Percentiles rank a stretch among this genome's conserved stretches.
These are phyloP conservation scores for Calliopum simillimum DNA, from an alignment of 2,888 invertebrate genomes.

Conservation along the genomic window DNA sequence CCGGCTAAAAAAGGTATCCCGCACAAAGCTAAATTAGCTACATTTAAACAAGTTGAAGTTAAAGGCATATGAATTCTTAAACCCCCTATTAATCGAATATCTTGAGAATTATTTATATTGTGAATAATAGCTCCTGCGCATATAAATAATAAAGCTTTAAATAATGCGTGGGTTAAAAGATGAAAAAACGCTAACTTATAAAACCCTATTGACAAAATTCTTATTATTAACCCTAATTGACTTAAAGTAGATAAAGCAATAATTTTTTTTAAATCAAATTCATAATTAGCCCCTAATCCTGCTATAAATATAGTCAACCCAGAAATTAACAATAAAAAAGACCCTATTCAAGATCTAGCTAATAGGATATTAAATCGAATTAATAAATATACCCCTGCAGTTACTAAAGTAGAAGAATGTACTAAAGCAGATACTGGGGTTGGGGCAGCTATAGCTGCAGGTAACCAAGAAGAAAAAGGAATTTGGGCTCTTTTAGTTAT, in stretches of 20 bases:
- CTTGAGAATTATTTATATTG: constrained; percentile 73
- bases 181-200: constrained; percentile 76
- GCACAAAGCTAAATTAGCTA: constrained; percentile 73
- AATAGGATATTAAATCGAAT: constrained; percentile 76
- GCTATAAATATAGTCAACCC: constrained; percentile 74
- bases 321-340: constrained; percentile 70
- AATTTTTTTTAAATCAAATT: constrained; percentile 80
- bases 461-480: constrained; percentile 82
- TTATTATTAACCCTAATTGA: constrained; percentile 80
- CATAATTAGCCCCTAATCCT: constrained; percentile 73
- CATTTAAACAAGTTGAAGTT: constrained; percentile 71
- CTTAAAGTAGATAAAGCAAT: constrained; percentile 83
- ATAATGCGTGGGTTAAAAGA: constrained; percentile 79
- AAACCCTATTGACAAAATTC: constrained; percentile 71
- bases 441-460: constrained; percentile 81
- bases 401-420: constrained; percentile 83
- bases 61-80: constrained; percentile 68
- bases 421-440: constrained; percentile 75
- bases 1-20: constrained; percentile 75
- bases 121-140: constrained; percentile 79
- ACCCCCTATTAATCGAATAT: constrained; percentile 73
- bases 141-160: constrained; percentile 81
- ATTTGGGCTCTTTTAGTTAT: constrained; percentile 85
- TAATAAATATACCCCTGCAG: constrained; percentile 80
- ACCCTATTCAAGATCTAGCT: constrained; percentile 64